These are phyloP conservation scores for Volucella inflata DNA, from an alignment of 2,888 invertebrate genomes.

Conservation along the genomic window DNA sequence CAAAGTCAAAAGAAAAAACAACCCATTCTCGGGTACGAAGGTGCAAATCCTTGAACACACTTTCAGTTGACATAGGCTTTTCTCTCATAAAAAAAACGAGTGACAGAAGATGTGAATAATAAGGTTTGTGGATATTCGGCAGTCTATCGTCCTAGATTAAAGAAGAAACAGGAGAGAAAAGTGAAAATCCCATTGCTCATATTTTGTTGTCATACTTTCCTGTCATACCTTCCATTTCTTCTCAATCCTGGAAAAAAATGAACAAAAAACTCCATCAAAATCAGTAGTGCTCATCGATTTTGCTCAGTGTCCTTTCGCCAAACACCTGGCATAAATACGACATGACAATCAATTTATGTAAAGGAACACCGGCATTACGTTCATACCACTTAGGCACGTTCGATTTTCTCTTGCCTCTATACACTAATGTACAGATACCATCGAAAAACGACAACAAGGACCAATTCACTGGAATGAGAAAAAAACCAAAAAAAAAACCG, in stretches of 20 bases:
- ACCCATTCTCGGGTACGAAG: no score
- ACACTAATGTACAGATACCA: constrained; percentile 6
- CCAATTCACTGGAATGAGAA: background rate
- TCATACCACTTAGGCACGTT: constrained; percentile 68
- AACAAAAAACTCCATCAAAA: background rate
- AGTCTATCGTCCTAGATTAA: background rate
- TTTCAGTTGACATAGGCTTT: constrained; percentile 49
- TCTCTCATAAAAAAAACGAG: no score
- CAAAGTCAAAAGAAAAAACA: constrained; percentile 16
- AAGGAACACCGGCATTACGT: constrained; percentile 45
- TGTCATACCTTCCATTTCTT: no score
- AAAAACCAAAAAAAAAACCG: background rate
- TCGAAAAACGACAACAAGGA: background rate
- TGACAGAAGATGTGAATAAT: no score
- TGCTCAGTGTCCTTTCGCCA: constrained; percentile 15
- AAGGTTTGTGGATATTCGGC: no score
- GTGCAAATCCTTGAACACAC: constrained; percentile 54
- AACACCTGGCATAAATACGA: constrained; percentile 66
- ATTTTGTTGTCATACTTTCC: no score
- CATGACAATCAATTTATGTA: constrained; percentile 69
- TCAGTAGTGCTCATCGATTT: constrained; percentile 47
- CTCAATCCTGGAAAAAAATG: no score
- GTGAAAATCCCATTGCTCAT: no score
- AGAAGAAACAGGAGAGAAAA: no score
- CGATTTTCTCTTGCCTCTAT: constrained; percentile 16